phyloP scores from a whole-genome alignment of 2,888 invertebrate species.

The Philhelius pedissequus region DNA sequence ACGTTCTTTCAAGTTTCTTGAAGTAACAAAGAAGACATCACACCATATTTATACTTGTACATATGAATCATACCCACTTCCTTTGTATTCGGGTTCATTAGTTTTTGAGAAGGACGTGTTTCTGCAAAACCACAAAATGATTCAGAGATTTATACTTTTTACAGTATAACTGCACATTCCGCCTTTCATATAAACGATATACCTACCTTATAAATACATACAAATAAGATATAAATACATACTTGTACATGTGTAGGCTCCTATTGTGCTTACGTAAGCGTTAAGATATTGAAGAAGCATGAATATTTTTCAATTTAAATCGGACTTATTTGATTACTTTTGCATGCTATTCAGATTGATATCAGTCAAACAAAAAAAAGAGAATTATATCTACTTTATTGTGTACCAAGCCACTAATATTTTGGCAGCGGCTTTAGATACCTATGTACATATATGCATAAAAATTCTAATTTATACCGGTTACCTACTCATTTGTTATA shows the following conservation, averaged over 20 bases:
- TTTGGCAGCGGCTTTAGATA: not conserved
- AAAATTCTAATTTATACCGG: not conserved
- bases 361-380: not conserved
- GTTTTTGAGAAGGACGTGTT: conserved; percentile 45
- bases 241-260: not conserved
- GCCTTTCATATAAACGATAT: not conserved
- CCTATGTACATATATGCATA: not conserved
- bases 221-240: no score
- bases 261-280: conserved; percentile 24
- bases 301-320: not conserved
- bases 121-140: conserved; percentile 58
- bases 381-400: not conserved
- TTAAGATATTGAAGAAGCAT: conserved; percentile 4
- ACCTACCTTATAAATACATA: no score
- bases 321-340: not conserved
- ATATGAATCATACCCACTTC: conserved; percentile 53
- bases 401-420: not conserved
- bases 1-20: conserved; percentile 17
- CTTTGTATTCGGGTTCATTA: conserved; percentile 46
- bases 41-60: not conserved
- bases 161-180: not conserved
- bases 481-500: not conserved
- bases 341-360: not conserved
- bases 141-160: conserved; percentile 3
- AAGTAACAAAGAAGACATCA: conserved; percentile 45